Evolutionary conservation across 2,888 invertebrate species (phyloP).

Genomic region (Eupithecia abbreviata): DNA sequence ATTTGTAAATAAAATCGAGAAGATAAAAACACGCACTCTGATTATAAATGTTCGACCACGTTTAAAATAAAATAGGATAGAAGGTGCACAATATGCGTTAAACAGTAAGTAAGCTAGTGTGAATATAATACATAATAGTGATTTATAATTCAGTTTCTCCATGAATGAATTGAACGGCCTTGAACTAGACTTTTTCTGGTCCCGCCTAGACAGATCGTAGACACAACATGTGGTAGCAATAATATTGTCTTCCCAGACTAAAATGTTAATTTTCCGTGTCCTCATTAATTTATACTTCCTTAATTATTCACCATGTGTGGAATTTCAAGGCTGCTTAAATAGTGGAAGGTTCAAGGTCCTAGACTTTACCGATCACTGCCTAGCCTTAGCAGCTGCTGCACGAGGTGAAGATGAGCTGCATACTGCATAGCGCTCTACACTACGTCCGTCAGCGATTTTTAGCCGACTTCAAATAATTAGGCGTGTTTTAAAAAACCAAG

Average conservation of each 20-base stretch:
- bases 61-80: background rate
- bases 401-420: background rate
- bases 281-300: constrained; percentile 4
- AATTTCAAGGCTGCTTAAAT: constrained; percentile 3
- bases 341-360: background rate
- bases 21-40: too few relatives aligned
- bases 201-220: constrained; percentile 7
- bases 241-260: constrained; percentile 13
- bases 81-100: background rate
- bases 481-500: too few relatives aligned
- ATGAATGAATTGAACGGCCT: constrained; percentile 10
- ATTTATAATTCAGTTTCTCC: background rate
- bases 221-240: constrained; percentile 8
- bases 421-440: too few relatives aligned
- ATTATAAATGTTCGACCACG: too few relatives aligned
- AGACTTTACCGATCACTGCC: background rate
- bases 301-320: constrained; percentile 1
- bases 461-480: too few relatives aligned
- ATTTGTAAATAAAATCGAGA: background rate
- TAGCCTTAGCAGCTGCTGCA: background rate
- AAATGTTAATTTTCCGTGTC: constrained; percentile 2
- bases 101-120: background rate
- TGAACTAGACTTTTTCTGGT: constrained; percentile 10
- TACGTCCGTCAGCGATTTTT: too few relatives aligned
- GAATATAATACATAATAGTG: too few relatives aligned